Evolutionary conservation across 2,888 invertebrate genomes (phyloP).

Genomic region (Acronicta psi): DNA sequence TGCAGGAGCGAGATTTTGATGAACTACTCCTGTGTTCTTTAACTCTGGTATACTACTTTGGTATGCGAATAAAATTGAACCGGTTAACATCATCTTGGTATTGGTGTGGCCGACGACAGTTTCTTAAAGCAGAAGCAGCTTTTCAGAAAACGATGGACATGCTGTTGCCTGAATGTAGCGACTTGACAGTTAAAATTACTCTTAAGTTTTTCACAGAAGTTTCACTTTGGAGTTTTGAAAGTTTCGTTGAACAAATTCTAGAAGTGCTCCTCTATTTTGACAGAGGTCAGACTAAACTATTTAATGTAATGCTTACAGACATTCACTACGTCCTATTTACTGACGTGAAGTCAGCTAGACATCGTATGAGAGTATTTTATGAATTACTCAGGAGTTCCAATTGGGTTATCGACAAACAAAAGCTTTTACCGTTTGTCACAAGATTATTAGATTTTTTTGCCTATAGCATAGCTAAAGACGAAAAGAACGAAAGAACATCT

Average conservation of each 20-base stretch:
- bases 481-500: slow-evolving; percentile 53
- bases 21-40: slow-evolving; percentile 69
- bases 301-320: slow-evolving; percentile 73
- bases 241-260: slow-evolving; percentile 71
- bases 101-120: slow-evolving; percentile 65
- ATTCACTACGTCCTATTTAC: slow-evolving; percentile 70
- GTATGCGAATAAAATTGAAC: slow-evolving; percentile 73
- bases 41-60: slow-evolving; percentile 73
- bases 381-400: slow-evolving; percentile 80
- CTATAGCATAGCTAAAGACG: slow-evolving; percentile 68
- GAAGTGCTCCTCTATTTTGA: slow-evolving; percentile 72
- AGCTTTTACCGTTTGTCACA: slow-evolving; percentile 76
- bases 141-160: slow-evolving; percentile 70
- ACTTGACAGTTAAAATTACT: slow-evolving; percentile 68
- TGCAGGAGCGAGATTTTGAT: slow-evolving; percentile 68
- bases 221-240: slow-evolving; percentile 72
- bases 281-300: slow-evolving; percentile 66
- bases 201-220: slow-evolving; percentile 69
- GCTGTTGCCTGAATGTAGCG: slow-evolving; percentile 71
- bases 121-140: slow-evolving; percentile 66
- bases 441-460: slow-evolving; percentile 85
- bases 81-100: slow-evolving; percentile 59
- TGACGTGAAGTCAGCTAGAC: slow-evolving; percentile 74
- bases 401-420: slow-evolving; percentile 80
- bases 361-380: slow-evolving; percentile 84